phyloP scores from a whole-genome alignment of 2,888 invertebrate genomes.

The Heliothis peltigera region DNA sequence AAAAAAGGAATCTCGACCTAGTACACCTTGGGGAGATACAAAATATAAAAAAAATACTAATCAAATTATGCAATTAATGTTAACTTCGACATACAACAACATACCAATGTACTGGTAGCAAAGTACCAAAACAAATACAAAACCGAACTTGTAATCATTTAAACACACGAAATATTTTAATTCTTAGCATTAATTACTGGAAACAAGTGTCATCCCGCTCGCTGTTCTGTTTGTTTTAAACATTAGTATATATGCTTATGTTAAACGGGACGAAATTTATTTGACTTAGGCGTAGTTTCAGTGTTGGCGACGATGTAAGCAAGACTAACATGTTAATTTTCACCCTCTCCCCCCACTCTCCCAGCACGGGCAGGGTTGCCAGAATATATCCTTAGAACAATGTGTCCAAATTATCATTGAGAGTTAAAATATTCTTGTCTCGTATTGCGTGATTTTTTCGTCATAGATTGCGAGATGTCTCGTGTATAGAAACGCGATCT shows the following conservation, averaged over 20 bases:
- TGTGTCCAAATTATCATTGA: background rate
- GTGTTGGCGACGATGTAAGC: constrained; percentile 87
- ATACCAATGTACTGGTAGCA: background rate
- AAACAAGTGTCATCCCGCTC: constrained; percentile 68
- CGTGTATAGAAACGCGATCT: too few relatives aligned
- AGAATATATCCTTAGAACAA: constrained; percentile 11
- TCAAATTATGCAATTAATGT: too few relatives aligned
- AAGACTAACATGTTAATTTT: constrained; percentile 89
- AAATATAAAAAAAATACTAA: too few relatives aligned
- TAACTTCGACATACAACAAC: too few relatives aligned
- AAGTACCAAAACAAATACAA: constrained; percentile 58
- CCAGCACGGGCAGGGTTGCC: constrained; percentile 56
- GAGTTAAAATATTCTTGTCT: background rate
- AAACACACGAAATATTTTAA: constrained; percentile 81
- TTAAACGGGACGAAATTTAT: constrained; percentile 88
- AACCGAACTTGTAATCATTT: constrained; percentile 61
- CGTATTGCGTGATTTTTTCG: background rate
- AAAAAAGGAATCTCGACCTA: background rate
- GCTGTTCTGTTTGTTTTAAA: constrained; percentile 80
- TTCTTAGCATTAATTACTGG: constrained; percentile 84
- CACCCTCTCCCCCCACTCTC: constrained; percentile 68
- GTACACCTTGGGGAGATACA: background rate
- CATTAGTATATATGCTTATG: constrained; percentile 82
- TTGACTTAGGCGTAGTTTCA: constrained; percentile 88
- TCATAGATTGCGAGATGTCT: too few relatives aligned